Evolutionary conservation across 2,797 vertebrate species (phyloP).

Genomic region (Alectoris magna): DNA sequence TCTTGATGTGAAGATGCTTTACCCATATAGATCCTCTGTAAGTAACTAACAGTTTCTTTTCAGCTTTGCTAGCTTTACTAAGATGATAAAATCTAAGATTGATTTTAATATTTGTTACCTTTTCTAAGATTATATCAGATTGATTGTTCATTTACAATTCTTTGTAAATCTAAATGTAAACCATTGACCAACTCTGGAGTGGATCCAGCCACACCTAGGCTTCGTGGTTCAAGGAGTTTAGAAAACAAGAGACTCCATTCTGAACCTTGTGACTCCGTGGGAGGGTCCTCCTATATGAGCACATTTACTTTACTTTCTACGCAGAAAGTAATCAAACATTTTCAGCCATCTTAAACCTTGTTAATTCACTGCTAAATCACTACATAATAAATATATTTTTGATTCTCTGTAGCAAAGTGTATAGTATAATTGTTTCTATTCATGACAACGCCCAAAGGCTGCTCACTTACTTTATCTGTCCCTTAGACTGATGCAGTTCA

Average conservation of each 20-base stretch:
- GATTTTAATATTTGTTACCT: too few species aligned
- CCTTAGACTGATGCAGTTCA: background rate
- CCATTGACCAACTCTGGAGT: background rate
- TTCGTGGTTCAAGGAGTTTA: background rate
- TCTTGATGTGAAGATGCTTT: background rate
- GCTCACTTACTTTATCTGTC: background rate
- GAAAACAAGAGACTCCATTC: background rate
- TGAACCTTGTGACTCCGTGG: background rate
- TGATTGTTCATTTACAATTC: background rate
- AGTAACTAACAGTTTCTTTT: background rate
- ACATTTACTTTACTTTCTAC: too few species aligned
- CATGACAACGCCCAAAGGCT: rapidly evolving
- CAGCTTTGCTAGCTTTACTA: background rate
- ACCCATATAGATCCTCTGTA: background rate
- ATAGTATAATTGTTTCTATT: too few species aligned
- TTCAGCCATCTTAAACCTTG: too few species aligned
- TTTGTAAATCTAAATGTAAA: background rate
- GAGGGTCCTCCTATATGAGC: background rate
- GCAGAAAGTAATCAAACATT: too few species aligned
- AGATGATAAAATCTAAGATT: too few species aligned
- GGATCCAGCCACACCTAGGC: background rate
- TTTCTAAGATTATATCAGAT: background rate
- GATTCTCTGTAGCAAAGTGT: too few species aligned
- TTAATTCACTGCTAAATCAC: too few species aligned
- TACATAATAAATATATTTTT: too few species aligned